A percentile compares a stretch with the other conserved stretches of the same genome.
Evolutionary conservation across 1,140 invertebrate species (phyloP).

Genomic region (Drosophila gunungcola): DNA sequence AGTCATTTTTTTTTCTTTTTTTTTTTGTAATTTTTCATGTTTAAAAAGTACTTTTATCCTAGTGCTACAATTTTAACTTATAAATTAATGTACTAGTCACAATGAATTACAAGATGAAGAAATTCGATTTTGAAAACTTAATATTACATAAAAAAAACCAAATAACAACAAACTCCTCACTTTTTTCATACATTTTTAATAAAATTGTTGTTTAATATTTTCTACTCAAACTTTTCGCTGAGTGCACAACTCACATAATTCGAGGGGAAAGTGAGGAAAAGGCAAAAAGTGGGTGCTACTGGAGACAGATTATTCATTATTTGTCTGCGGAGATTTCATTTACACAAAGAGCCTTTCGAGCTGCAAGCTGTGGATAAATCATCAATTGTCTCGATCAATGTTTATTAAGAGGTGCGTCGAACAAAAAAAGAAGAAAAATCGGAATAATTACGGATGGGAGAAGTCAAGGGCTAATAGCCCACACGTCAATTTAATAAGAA

Average conservation of each 20-base stretch:
- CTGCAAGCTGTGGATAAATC: slow-evolving; percentile 41
- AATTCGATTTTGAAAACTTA: too few species aligned
- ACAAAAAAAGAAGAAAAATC: slow-evolving; percentile 4
- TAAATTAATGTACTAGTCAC: not conserved
- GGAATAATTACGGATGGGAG: slow-evolving; percentile 1
- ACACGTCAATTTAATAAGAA: not conserved
- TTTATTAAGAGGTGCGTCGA: slow-evolving; percentile 25
- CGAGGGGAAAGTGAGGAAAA: not conserved
- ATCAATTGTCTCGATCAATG: slow-evolving; percentile 27
- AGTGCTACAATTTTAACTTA: not conserved
- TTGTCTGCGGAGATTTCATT: slow-evolving; percentile 54
- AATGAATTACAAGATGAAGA: too few species aligned
- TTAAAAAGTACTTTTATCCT: too few species aligned
- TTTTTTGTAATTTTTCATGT: too few species aligned
- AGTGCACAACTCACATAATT: slow-evolving; percentile 2
- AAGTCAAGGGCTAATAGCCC: not conserved
- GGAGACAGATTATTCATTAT: slow-evolving; percentile 50
- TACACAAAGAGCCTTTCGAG: slow-evolving; percentile 43
- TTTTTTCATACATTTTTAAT: too few species aligned
- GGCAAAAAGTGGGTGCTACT: not conserved
- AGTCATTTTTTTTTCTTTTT: too few species aligned
- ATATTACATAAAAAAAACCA: too few species aligned
- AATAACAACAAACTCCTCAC: too few species aligned
- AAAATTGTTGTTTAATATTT: too few species aligned
- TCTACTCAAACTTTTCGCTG: not conserved